Conservation (phyloP, 2,888 invertebrate genomes). For the Apodemia duryi region DNA sequence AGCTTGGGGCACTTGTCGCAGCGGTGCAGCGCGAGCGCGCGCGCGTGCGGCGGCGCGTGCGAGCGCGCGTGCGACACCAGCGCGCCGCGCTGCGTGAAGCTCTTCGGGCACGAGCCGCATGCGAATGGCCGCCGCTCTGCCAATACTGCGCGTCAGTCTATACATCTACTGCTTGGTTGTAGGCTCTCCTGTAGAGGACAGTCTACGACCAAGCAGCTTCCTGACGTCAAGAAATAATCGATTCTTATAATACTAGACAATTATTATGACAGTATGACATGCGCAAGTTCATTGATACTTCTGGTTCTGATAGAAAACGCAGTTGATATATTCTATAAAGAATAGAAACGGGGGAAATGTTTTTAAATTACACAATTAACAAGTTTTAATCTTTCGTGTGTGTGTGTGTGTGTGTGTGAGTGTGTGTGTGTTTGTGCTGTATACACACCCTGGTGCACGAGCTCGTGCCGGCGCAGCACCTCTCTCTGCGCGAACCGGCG, state of each 20-base stretch:
- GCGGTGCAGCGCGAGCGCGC: slow-evolving; percentile 78
- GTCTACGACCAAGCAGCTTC: too few relatives aligned
- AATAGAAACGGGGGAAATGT: too few relatives aligned
- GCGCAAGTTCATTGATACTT: too few relatives aligned
- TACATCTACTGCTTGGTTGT: too few relatives aligned
- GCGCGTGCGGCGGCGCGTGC: slow-evolving; percentile 54
- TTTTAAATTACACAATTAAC: too few relatives aligned
- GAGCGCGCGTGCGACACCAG: slow-evolving; percentile 81
- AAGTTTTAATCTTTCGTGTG: not conserved
- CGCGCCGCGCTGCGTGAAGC: slow-evolving; percentile 86
- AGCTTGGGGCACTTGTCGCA: slow-evolving; percentile 71
- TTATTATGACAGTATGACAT: too few relatives aligned
- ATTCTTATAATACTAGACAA: too few relatives aligned
- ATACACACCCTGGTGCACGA: slow-evolving; percentile 36
- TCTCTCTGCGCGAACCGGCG: slow-evolving; percentile 85
- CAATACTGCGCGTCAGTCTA: not conserved
- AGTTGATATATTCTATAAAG: too few relatives aligned
- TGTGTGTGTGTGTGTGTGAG: not conserved
- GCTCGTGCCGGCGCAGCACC: slow-evolving; percentile 81
- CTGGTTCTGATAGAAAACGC: too few relatives aligned
- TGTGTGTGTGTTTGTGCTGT: not conserved
- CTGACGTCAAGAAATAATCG: too few relatives aligned
- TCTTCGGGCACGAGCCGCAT: slow-evolving; percentile 82
- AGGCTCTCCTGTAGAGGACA: too few relatives aligned
- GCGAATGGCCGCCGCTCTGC: slow-evolving; percentile 81